Evolutionary conservation across 2,797 vertebrate genomes (phyloP), one percentile per base, ranked within the genome.

Genomic region (Saxicola maurus): DNA sequence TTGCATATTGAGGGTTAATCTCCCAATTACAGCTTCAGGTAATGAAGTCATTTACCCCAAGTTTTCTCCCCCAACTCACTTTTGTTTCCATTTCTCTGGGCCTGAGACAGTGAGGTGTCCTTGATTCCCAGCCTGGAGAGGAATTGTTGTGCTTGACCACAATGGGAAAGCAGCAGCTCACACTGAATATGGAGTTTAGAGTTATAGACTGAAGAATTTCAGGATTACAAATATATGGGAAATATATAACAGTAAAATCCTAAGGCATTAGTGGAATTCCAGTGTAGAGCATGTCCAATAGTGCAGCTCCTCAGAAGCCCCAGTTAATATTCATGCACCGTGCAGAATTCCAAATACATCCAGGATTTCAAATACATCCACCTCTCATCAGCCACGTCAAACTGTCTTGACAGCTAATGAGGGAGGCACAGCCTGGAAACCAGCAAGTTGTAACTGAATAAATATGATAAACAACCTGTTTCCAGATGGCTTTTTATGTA

Each of bases 401-500:
- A 86, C 82, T 73, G 64, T 2, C 89, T 94, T 96, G 93, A 88
- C 92, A 90, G 94, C 91, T 96, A 96, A 89, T 85, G 80, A 96
- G 95, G 80, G 74, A 94, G 83, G 95, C 92, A 90, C 81, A 91
- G 86, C 67, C 94, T 96, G 90, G 62, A 94, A 95, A 81, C 80
- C 94, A 94, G 94, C 94, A 95, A 97, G 94, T 96, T 57, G 89
- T 88, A 96, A 97, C 94, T 93, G 96, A 96, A 95, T 97, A 97
- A 96, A 96, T 95, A 95, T 96, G 96, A 97, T 94, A 96, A 97
- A 97, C 95, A 96, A 90, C 94, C 95, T 91, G 92, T 95, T 96
- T 97, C 97, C 97, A 97, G 97, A 97, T 97, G 97, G 97, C 95
- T 96, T 95, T 60, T 82, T 92, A 92, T 82, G 57, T 96, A 93